A percentile compares a stretch with the other conserved stretches of the same genome.
Evolutionary conservation across 1,140 invertebrate species (phyloP).

Genomic region (Ostrea denselamellosa): DNA sequence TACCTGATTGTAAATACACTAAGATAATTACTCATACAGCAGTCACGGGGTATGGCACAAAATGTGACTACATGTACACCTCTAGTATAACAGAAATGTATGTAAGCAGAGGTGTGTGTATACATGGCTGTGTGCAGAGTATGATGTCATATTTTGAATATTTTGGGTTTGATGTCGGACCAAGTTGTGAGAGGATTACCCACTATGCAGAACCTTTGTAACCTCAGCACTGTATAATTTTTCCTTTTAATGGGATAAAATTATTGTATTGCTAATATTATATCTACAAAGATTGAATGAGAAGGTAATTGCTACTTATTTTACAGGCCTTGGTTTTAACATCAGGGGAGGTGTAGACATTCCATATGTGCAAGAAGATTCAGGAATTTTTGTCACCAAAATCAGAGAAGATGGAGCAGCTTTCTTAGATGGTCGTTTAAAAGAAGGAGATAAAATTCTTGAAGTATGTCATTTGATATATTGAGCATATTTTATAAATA

Average conservation of each 20-base stretch:
- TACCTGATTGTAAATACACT: too few relatives aligned
- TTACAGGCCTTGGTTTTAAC: conserved; percentile 80
- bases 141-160: too few relatives aligned
- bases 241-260: conserved; percentile 11
- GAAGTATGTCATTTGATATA: conserved; percentile 67
- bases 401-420: conserved; percentile 77
- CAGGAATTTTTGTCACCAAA: conserved; percentile 79
- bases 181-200: too few relatives aligned
- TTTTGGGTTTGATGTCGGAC: too few relatives aligned
- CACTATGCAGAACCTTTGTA: too few relatives aligned
- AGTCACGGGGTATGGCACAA: too few relatives aligned
- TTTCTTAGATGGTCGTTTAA: conserved; percentile 73
- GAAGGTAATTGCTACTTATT: conserved; percentile 2
- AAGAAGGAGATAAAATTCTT: conserved; percentile 78
- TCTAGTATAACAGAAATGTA: too few relatives aligned
- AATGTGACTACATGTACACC: too few relatives aligned
- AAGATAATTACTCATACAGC: too few relatives aligned
- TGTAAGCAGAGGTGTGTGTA: too few relatives aligned
- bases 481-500: too few relatives aligned
- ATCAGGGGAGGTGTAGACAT: conserved; percentile 79
- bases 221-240: neutral
- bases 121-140: too few relatives aligned
- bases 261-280: neutral
- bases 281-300: neutral
- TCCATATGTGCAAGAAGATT: conserved; percentile 77